Conservation (phyloP, 1,140 invertebrate species). For the Brachionus koreanus region DNA sequence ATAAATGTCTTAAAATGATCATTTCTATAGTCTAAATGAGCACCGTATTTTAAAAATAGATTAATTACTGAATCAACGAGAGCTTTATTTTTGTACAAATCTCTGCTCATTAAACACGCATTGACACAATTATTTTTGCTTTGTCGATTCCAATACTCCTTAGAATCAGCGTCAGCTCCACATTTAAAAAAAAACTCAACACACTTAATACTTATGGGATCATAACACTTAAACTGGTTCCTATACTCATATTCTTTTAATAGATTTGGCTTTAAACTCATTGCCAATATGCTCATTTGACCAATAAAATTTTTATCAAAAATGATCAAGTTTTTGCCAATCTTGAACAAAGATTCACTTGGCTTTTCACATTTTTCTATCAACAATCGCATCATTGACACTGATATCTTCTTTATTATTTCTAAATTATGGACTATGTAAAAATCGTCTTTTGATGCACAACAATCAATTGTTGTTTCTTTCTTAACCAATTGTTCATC, state of each 20-base stretch:
- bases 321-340: not conserved
- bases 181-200: not conserved
- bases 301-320: not conserved
- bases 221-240: not conserved
- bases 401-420: not conserved
- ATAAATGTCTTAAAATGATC: not conserved
- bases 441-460: not conserved
- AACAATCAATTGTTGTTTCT: not conserved
- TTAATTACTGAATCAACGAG: not conserved
- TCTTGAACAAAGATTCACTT: not conserved
- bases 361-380: not conserved
- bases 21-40: slow-evolving; percentile 25
- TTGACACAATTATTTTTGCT: slow-evolving; percentile 26
- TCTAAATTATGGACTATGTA: not conserved
- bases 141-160: not conserved
- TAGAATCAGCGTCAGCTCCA: not conserved
- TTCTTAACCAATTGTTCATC: not conserved
- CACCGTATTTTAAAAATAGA: not conserved
- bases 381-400: not conserved
- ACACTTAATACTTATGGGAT: not conserved
- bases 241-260: not conserved
- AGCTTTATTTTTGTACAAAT: not conserved
- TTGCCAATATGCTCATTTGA: not conserved
- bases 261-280: not conserved
- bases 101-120: not conserved